Evolutionary conservation across 2,888 invertebrate species (phyloP).

Genomic region (Nycteola revayana): DNA sequence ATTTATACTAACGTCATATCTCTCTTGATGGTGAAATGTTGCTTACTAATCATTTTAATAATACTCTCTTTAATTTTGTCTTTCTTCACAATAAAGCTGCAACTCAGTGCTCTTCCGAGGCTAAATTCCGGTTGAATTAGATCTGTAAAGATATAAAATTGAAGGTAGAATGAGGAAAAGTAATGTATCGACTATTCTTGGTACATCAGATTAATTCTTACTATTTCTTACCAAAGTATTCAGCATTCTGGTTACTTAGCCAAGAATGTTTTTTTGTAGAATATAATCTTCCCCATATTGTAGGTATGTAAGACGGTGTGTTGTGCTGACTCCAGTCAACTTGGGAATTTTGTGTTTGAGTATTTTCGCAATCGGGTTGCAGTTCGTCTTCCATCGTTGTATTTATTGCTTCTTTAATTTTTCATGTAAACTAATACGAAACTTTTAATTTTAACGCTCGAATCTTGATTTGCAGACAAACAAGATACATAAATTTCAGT

Average conservation of each 20-base stretch:
- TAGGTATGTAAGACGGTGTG: constrained; percentile 64
- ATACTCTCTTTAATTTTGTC: constrained; percentile 65
- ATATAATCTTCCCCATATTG: constrained; percentile 78
- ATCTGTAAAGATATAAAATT: constrained; percentile 62
- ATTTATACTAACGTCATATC: constrained; percentile 65
- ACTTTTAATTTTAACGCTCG: too few relatives aligned
- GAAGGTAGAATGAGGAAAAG: constrained; percentile 4
- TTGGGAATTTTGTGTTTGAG: constrained; percentile 73
- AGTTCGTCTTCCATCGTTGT: constrained; percentile 67
- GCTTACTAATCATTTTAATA: constrained; percentile 82
- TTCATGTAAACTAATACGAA: too few relatives aligned
- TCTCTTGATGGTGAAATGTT: constrained; percentile 82
- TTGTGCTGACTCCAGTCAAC: constrained; percentile 71
- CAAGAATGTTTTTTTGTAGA: constrained; percentile 65
- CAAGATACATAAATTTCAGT: too few relatives aligned
- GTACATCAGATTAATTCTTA: too few relatives aligned
- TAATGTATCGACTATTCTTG: too few relatives aligned
- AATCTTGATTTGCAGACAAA: too few relatives aligned
- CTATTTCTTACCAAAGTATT: constrained; percentile 68
- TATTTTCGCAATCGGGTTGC: constrained; percentile 48
- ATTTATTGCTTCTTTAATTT: too few relatives aligned
- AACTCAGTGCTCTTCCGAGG: constrained; percentile 74
- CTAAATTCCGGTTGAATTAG: constrained; percentile 76
- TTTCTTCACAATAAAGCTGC: constrained; percentile 74
- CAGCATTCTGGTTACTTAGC: constrained; percentile 48